phyloP scores from a whole-genome alignment of 30 jellyfish, hydroid and myxozoan genomes.

The Cassiopea andromeda region DNA sequence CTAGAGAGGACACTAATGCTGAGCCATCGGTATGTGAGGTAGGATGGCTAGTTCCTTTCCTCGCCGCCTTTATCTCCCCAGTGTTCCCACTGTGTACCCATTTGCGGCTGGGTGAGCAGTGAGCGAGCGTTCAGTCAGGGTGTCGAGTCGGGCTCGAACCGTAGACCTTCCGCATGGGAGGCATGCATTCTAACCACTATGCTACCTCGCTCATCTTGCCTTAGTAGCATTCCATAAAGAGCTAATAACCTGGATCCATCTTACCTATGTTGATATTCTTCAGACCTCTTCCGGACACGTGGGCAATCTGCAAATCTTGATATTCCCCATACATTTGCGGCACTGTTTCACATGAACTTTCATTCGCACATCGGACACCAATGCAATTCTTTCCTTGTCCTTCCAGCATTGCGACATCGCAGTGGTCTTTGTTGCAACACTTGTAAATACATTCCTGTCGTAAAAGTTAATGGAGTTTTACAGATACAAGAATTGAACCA shows the following conservation, averaged over 20 bases:
- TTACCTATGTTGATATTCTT: constrained; percentile 80
- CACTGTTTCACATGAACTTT: constrained; percentile 89
- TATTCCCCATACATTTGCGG: constrained; percentile 84
- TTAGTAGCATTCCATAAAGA: not conserved
- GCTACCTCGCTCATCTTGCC: not conserved
- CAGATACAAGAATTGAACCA: not conserved
- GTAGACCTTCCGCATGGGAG: no score
- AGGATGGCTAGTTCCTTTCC: no score
- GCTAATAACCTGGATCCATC: not conserved
- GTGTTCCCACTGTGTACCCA: no score
- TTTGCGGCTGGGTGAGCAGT: no score
- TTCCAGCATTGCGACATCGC: constrained; percentile 94
- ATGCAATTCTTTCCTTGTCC: constrained; percentile 85
- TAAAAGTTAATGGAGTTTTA: not conserved
- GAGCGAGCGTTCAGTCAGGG: no score
- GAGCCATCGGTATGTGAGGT: no score
- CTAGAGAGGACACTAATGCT: no score
- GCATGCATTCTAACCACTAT: no score
- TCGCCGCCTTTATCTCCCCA: no score
- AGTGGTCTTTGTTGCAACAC: constrained; percentile 86
- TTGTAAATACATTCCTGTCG: constrained; percentile 87
- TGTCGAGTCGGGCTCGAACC: no score
- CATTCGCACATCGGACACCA: constrained; percentile 96
- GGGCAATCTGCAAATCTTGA: constrained; percentile 94
- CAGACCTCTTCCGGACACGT: constrained; percentile 81